These are phyloP conservation scores for Pachliopta kotzebuea DNA, from an alignment of 2,888 invertebrate genomes.

Conservation along the genomic window DNA sequence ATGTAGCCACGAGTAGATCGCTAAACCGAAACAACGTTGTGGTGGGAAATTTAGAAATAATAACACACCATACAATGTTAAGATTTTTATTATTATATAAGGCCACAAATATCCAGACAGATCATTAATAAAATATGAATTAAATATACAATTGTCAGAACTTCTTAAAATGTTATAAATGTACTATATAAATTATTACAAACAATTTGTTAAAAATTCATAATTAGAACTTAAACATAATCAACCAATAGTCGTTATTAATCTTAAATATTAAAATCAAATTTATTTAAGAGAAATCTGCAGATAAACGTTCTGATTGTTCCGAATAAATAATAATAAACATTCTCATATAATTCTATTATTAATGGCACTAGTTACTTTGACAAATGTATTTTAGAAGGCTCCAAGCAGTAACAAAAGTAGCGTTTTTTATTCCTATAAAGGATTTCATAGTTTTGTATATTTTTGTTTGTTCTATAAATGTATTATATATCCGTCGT, in stretches of 20 bases:
- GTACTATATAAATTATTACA: conserved; percentile 19
- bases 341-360: conserved; percentile 44
- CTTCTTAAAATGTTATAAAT: conserved; percentile 18
- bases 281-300: conserved; percentile 21
- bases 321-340: conserved; percentile 42
- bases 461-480: too few species aligned
- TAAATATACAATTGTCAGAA: conserved; percentile 23
- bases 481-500: background rate
- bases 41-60: background rate
- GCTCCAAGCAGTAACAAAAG: conserved; percentile 46
- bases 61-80: conserved; percentile 12
- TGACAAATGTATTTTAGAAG: conserved; percentile 47
- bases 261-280: conserved; percentile 29
- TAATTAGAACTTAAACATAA: conserved; percentile 16
- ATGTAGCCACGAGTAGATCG: too few species aligned
- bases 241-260: conserved; percentile 17
- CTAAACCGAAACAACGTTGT: too few species aligned
- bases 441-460: background rate
- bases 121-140: conserved; percentile 19
- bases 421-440: background rate
- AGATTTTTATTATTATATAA: conserved; percentile 26
- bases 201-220: conserved; percentile 20
- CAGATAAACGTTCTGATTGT: conserved; percentile 37
- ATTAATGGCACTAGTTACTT: conserved; percentile 65
- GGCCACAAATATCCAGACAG: conserved; percentile 27